Evolutionary conservation across 2,113 vertebrate species (phyloP).

Genomic region (Pica pica): DNA sequence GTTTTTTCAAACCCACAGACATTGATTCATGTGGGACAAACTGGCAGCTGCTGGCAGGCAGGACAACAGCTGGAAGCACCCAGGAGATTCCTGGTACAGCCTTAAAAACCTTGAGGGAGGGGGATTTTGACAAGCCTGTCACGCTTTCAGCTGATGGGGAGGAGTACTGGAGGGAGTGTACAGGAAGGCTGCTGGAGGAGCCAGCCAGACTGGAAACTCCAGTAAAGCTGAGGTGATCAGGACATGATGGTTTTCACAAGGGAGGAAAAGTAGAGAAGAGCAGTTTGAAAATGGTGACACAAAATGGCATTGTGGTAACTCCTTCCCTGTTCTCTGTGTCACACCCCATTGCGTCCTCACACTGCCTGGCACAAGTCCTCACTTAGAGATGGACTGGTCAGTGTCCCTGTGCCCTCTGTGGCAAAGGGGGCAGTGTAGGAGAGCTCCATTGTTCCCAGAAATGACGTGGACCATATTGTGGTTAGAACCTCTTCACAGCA

Average conservation of each 20-base stretch:
- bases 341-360: rapidly evolving
- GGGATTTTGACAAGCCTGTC: background rate
- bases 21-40: background rate
- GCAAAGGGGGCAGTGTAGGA: background rate
- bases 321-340: background rate
- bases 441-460: background rate
- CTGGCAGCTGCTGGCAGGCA: background rate
- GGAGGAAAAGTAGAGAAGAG: background rate
- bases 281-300: background rate
- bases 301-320: background rate
- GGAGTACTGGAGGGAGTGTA: background rate
- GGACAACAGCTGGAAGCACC: background rate
- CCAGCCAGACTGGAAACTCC: conserved; percentile 21
- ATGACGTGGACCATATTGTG: background rate
- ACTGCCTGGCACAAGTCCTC: background rate
- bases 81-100: background rate
- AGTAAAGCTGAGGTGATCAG: background rate
- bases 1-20: background rate
- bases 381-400: background rate
- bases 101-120: background rate
- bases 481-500: background rate
- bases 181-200: background rate
- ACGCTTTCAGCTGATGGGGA: background rate
- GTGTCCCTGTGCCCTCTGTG: background rate
- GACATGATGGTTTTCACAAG: background rate